Evolutionary conservation across 2,888 invertebrate species (phyloP).

Genomic region (Macrosiphum euphorbiae): DNA sequence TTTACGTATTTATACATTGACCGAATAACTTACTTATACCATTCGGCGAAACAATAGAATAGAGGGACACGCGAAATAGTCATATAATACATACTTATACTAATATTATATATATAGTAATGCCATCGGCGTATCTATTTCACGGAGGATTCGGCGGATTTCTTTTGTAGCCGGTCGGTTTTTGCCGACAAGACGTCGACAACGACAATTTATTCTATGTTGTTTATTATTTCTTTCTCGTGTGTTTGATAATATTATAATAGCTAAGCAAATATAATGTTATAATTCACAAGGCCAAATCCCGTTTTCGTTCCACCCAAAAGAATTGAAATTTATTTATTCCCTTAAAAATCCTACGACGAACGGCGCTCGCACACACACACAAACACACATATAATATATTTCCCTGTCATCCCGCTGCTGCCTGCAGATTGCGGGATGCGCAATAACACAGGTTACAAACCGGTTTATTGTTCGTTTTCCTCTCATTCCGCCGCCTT

Average conservation of each 20-base stretch:
- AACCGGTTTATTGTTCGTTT: slow-evolving; percentile 52
- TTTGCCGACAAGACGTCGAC: slow-evolving; percentile 33
- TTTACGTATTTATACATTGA: slow-evolving; percentile 15
- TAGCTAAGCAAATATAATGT: background rate
- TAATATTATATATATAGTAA: background rate
- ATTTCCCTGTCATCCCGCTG: slow-evolving; percentile 24
- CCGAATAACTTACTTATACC: slow-evolving; percentile 48
- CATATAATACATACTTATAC: background rate
- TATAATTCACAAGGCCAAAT: background rate
- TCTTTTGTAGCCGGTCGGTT: slow-evolving; percentile 43
- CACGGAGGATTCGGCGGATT: background rate
- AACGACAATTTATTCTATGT: slow-evolving; percentile 11
- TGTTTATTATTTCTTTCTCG: background rate
- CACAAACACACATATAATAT: slow-evolving; percentile 15
- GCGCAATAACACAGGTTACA: slow-evolving; percentile 53
- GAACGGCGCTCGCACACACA: background rate
- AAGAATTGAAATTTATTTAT: background rate
- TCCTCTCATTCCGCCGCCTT: background rate
- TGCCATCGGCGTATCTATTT: background rate
- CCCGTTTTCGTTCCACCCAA: background rate
- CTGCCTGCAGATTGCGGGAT: slow-evolving; percentile 29
- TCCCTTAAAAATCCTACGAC: background rate
- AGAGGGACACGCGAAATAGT: background rate
- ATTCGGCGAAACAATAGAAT: slow-evolving; percentile 47
- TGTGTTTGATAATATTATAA: background rate